Evolutionary conservation across 2,113 vertebrate species (phyloP), one percentile per base, ranked within the genome.

Genomic region (Scomber colias): DNA sequence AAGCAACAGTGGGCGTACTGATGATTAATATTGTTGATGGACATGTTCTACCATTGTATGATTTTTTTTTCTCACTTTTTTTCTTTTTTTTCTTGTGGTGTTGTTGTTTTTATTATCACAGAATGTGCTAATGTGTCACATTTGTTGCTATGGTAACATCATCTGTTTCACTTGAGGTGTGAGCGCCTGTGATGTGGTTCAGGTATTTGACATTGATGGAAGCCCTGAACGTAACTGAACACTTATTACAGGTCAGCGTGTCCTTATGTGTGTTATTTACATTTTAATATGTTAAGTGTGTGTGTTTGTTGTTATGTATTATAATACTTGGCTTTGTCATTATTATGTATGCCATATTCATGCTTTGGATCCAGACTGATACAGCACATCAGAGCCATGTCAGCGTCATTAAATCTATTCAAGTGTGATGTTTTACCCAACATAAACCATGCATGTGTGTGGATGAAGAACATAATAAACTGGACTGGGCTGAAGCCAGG

Each of bases 1-100:
- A 79, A 46, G 74, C 71, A 87, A 51, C 71, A 77, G 87, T 84
- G 51, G 79, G 79, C 56, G 67, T 80, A 53, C 74, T 81, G 81
- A 83, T 83, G 81, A 92, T 89, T 87, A 88, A 90, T 91, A 85
- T 82, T 75, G 54, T 67, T 87, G 86, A 90, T 88, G 73, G 85
- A 87, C 88, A 64, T 66, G 79, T 67, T 80, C 69, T 5, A 40
- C 63, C 61, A 71, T 76, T 81, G 86, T 83, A 16, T 65, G 31
- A 19, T 16, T 75, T 40, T 56, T 59, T 57, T 75, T 50, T 61
- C 6, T n/a, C 15, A 54, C 10, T 19, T 2, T 9, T 44, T 14
- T 55, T 53, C 10, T 19, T 2, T 9, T 81, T 66, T 57, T 48
- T 73, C 15, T 48, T 45, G 46, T 63, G 11, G 1, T 61, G 75